Percentiles rank a stretch among this genome's conserved stretches.
These are phyloP conservation scores for Drosophila bipectinata DNA, from an alignment of 1,140 invertebrate species.

Conservation along the genomic window DNA sequence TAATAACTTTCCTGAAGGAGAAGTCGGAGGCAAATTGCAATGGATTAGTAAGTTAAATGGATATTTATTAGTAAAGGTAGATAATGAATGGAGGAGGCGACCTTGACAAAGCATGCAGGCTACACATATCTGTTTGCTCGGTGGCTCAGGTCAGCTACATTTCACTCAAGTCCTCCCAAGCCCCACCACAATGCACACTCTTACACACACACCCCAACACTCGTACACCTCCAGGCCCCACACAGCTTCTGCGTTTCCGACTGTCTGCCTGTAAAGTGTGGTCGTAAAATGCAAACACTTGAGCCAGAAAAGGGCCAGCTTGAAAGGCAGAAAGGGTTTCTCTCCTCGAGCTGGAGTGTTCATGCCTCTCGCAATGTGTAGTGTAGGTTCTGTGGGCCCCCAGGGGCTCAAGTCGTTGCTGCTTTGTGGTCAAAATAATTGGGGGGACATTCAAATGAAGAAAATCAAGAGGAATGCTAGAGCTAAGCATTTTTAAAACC, in stretches of 20 bases:
- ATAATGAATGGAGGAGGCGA: slow-evolving; percentile 29
- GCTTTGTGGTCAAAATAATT: slow-evolving; percentile 49
- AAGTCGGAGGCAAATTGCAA: slow-evolving; percentile 70
- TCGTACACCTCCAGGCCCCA: slow-evolving; percentile 24
- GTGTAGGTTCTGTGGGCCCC: slow-evolving; percentile 21
- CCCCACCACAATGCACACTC: slow-evolving; percentile 21
- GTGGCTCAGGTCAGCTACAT: slow-evolving; percentile 78
- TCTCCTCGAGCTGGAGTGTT: slow-evolving; percentile 20
- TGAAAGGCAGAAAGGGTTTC: slow-evolving; percentile 54
- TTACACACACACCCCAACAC: slow-evolving; percentile 27
- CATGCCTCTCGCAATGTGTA: slow-evolving; percentile 29
- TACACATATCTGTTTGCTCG: slow-evolving; percentile 45
- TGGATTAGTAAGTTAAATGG: slow-evolving; percentile 66
- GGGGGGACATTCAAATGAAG: slow-evolving; percentile 38
- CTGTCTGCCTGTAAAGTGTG: slow-evolving; percentile 36
- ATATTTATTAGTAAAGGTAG: slow-evolving; percentile 45
- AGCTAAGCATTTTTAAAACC: background rate
- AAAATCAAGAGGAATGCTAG: slow-evolving; percentile 18
- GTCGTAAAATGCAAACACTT: slow-evolving; percentile 81
- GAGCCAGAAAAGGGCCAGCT: slow-evolving; percentile 61
- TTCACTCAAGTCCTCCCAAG: slow-evolving; percentile 67
- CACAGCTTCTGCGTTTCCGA: background rate
- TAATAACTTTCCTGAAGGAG: slow-evolving; percentile 68
- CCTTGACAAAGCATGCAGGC: slow-evolving; percentile 44
- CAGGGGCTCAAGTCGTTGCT: slow-evolving; percentile 7